Evolutionary conservation across 2,888 invertebrate genomes (phyloP).

Genomic region (Heteromyza rotundicornis): DNA sequence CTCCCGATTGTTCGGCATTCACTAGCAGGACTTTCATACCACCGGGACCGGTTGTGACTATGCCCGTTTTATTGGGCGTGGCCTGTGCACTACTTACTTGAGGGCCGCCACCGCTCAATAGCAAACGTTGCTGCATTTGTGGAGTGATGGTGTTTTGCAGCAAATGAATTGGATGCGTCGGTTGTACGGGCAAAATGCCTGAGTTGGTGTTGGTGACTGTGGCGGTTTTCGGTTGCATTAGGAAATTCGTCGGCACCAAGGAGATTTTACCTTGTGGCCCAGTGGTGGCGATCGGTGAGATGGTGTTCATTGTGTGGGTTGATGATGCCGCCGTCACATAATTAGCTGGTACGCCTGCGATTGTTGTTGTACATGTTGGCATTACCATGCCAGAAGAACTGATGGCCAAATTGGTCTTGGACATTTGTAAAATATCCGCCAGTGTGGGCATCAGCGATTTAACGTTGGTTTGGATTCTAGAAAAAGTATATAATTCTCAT

Average conservation of each 20-base stretch:
- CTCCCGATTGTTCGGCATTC: constrained; percentile 49
- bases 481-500: neutral
- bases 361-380: constrained; percentile 21
- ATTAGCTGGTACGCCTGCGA: constrained; percentile 31
- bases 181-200: constrained; percentile 15
- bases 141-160: constrained; percentile 39
- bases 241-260: constrained; percentile 61
- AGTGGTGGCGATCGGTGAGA: constrained; percentile 2
- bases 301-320: constrained; percentile 24
- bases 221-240: constrained; percentile 52
- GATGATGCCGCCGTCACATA: constrained; percentile 24
- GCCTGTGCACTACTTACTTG: too few relatives aligned
- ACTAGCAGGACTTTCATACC: constrained; percentile 61
- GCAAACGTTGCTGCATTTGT: constrained; percentile 38
- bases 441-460: constrained; percentile 38
- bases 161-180: constrained; percentile 25
- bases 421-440: constrained; percentile 48
- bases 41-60: constrained; percentile 48
- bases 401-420: constrained; percentile 37
- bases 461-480: constrained; percentile 14
- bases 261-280: constrained; percentile 55
- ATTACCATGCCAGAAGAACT: constrained; percentile 28
- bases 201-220: constrained; percentile 31
- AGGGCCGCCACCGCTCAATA: constrained; percentile 40
- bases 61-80: constrained; percentile 32